Evolutionary conservation across 2,888 invertebrate species (phyloP), one percentile per base, ranked within the genome.

Genomic region (Nasonia oneida): DNA sequence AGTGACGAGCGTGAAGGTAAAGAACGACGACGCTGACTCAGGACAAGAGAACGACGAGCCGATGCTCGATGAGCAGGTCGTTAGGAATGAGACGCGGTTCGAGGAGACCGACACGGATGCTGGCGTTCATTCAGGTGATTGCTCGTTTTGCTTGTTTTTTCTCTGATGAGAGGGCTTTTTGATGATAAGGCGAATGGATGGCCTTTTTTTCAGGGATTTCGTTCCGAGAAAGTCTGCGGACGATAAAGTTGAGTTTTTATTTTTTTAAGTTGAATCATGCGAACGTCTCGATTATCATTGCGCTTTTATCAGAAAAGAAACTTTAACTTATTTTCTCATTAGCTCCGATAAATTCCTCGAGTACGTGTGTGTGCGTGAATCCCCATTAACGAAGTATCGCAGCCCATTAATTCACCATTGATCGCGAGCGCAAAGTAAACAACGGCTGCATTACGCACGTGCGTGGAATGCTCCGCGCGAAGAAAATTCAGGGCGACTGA

Each of bases 91-190:
- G 88, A 93, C 87, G 87, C n/a, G 42, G 70, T 93, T 94, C 89
- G 95, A 95, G 90, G 95, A 95, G 88, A 89, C 90, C 18, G 96
- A 96, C 89, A 96, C 96, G 90, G 96, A 96, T 89, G 96, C 95
- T 88, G 94, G 91, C 39, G 94, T 96, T 90, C 96, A 96, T 94
- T 96, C 96, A 91, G 96, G 96, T 96, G 95, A 87, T 78, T 87
- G 75, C 50, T 15, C 57, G 47, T 73, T 64, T 83, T 67, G 29
- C 23, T 29, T 67, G 29, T 15, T 29, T 2, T 12, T 57, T 37
- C 29, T 57, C 18, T 12, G 10, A 0, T 42, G 15, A 18, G 3
- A 18, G 80, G 86, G 84, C 83, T 83, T 75, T 75, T 75, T 53
- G 42, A 10, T 10, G 42, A 42, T 42, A 42, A 42, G 42, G 8